Evolutionary conservation across 2,113 vertebrate genomes (phyloP).

Genomic region (Oreochromis spilurus): DNA sequence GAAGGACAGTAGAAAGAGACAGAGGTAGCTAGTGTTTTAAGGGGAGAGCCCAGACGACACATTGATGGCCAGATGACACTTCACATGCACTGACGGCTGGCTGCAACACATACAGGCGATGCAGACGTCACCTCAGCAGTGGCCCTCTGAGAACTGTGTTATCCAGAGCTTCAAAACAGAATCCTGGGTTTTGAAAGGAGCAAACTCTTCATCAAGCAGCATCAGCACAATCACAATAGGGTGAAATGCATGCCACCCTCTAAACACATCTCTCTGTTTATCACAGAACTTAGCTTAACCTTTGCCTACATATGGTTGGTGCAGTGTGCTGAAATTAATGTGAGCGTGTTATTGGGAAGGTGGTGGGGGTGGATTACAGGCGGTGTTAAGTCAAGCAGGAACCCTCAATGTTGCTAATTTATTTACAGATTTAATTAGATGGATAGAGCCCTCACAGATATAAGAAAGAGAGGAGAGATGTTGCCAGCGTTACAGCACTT

Average conservation of each 20-base stretch:
- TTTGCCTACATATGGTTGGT: slow-evolving; percentile 46
- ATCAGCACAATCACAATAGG: slow-evolving; percentile 13
- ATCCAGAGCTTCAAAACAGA: not conserved
- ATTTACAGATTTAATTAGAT: slow-evolving; percentile 85
- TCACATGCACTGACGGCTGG: not conserved
- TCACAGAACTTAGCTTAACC: slow-evolving; percentile 45
- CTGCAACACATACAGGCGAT: not conserved
- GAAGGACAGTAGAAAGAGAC: not conserved
- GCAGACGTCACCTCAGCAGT: not conserved
- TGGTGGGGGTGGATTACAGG: slow-evolving; percentile 43
- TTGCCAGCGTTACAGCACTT: slow-evolving; percentile 80
- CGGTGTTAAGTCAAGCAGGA: slow-evolving; percentile 78
- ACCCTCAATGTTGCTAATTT: slow-evolving; percentile 80
- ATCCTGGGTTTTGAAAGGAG: not conserved
- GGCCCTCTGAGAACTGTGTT: not conserved
- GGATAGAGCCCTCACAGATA: slow-evolving; percentile 79
- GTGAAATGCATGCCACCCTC: not conserved
- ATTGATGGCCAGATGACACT: not conserved
- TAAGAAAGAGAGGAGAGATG: slow-evolving; percentile 76
- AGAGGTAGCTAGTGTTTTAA: not conserved
- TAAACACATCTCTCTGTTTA: slow-evolving; percentile 16
- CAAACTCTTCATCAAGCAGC: not conserved
- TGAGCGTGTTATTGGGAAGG: slow-evolving; percentile 64
- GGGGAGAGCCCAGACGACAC: not conserved
- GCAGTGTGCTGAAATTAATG: slow-evolving; percentile 52